These are phyloP conservation scores for Gymnothorax javanicus DNA, from an alignment of 2,797 vertebrate genomes.

Conservation along the genomic window DNA sequence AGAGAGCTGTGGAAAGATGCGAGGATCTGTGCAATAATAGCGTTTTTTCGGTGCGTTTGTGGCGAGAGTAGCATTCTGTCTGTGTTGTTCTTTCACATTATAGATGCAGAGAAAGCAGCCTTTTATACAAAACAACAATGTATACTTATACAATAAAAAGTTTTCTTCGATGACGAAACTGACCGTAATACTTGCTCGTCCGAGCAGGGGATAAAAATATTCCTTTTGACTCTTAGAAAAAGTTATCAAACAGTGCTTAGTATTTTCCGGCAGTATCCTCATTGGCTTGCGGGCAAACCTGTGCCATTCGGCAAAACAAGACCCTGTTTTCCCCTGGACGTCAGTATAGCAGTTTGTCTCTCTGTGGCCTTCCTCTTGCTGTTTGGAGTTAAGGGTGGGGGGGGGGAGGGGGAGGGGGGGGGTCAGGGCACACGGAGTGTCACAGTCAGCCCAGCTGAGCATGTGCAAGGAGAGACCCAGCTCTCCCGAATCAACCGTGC, in stretches of 20 bases:
- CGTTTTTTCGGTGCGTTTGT: neutral
- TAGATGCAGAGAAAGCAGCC: conserved; percentile 23
- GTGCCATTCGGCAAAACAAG: conserved; percentile 21
- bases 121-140: conserved; percentile 20
- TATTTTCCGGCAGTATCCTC: conserved; percentile 18
- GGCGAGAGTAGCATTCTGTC: neutral
- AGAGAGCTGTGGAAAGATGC: neutral
- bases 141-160: neutral
- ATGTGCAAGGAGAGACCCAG: conserved; percentile 73
- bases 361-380: neutral
- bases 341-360: neutral
- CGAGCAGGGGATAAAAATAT: neutral
- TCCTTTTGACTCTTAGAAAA: neutral
- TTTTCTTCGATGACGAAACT: conserved; percentile 6
- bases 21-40: conserved; percentile 12
- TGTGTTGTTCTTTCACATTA: conserved; percentile 32
- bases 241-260: conserved; percentile 5
- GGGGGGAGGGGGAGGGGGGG: conserved; percentile 53
- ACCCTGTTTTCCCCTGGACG: conserved; percentile 23
- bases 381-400: neutral
- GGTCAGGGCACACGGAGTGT: conserved; percentile 52
- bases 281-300: conserved; percentile 17
- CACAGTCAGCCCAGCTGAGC: conserved; percentile 80
- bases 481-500: conserved; percentile 61
- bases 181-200: conserved; percentile 16